A percentile compares a stretch with the other conserved stretches of the same genome.
Evolutionary conservation across 92 coral and sea anemone genomes (phyloP).

Genomic region (Montipora capitata): DNA sequence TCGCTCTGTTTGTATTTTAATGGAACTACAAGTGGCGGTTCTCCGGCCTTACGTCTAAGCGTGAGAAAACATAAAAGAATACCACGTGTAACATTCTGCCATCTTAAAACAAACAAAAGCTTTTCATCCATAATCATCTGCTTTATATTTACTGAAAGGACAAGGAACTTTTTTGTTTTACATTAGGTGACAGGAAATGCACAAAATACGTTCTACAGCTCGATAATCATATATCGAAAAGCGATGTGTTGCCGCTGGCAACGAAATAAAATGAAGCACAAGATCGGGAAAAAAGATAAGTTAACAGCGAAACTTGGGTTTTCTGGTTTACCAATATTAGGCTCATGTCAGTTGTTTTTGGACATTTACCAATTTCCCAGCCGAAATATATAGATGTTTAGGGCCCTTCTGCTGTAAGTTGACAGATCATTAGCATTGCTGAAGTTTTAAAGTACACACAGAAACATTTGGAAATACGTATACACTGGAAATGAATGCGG

Average conservation of each 20-base stretch:
- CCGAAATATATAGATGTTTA: not conserved
- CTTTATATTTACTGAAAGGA: slow-evolving; percentile 7
- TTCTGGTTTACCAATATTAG: too few relatives aligned
- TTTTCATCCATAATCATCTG: slow-evolving; percentile 9
- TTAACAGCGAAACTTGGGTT: not conserved
- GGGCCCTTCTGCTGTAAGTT: not conserved
- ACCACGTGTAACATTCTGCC: not conserved
- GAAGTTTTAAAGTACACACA: not conserved
- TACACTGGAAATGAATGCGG: not conserved
- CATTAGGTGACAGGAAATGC: not conserved
- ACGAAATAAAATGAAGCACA: too few relatives aligned
- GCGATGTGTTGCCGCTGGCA: too few relatives aligned
- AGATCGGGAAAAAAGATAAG: not conserved
- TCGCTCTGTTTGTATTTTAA: too few relatives aligned
- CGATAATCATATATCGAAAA: too few relatives aligned
- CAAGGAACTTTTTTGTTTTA: not conserved
- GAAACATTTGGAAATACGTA: slow-evolving; percentile 15
- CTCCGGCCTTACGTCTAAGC: too few relatives aligned
- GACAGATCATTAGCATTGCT: too few relatives aligned
- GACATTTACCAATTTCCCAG: not conserved
- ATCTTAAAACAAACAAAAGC: not conserved
- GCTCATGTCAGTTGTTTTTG: not conserved
- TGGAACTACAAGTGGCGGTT: not conserved
- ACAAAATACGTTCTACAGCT: too few relatives aligned
- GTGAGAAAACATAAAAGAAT: slow-evolving; percentile 6